These are phyloP conservation scores for Caenorhabditis sp. DNA, from an alignment of 2,888 invertebrate species.

Conservation along the genomic window DNA sequence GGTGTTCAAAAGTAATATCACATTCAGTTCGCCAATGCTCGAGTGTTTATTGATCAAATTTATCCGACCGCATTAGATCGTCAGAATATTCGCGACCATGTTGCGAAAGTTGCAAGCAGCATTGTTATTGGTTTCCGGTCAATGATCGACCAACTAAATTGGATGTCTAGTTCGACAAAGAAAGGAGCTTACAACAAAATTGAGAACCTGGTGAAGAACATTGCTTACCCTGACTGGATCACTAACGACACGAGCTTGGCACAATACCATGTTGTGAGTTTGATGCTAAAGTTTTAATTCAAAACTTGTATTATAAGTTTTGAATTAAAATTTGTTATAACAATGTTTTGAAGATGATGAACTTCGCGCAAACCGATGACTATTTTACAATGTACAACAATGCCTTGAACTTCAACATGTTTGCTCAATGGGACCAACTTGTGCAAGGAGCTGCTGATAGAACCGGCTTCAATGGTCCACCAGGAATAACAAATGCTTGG, in stretches of 20 bases:
- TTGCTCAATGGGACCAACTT: conserved; percentile 58
- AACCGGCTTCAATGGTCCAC: conserved; percentile 70
- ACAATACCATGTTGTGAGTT: too few relatives aligned
- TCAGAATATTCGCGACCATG: conserved; percentile 69
- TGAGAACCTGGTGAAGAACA: conserved; percentile 77
- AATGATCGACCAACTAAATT: conserved; percentile 78
- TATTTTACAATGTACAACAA: conserved; percentile 65
- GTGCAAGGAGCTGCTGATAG: conserved; percentile 62
- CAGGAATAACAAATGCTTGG: conserved; percentile 74
- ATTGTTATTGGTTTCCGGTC: conserved; percentile 75
- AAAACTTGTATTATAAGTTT: conserved; percentile 67
- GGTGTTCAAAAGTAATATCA: not conserved
- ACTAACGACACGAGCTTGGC: conserved; percentile 70
- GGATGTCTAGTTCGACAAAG: conserved; percentile 78
- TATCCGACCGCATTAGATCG: conserved; percentile 68
- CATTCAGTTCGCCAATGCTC: conserved; percentile 77
- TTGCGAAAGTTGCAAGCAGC: conserved; percentile 70
- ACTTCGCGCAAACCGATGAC: conserved; percentile 47
- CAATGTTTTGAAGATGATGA: conserved; percentile 40
- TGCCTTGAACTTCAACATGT: conserved; percentile 60
- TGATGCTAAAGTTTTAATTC: too few relatives aligned
- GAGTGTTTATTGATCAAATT: conserved; percentile 76
- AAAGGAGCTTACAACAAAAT: conserved; percentile 77
- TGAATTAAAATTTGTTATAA: too few relatives aligned
- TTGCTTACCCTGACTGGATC: conserved; percentile 79